Conservation (phyloP, 2,888 invertebrate species). For the Gandaritis pyraliata region DNA sequence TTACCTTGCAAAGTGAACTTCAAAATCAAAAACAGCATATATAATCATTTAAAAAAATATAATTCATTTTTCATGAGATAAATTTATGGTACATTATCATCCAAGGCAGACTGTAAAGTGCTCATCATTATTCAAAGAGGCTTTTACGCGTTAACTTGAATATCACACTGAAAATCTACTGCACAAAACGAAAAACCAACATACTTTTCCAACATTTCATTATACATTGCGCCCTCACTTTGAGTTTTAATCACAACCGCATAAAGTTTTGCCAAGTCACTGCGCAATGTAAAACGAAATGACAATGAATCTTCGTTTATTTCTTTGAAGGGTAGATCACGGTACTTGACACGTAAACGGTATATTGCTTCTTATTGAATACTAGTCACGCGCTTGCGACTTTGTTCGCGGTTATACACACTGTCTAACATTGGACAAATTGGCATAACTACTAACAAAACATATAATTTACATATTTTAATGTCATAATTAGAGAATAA, state of each 20-base stretch:
- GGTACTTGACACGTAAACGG: conserved; percentile 29
- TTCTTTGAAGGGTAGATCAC: neutral
- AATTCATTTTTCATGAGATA: conserved; percentile 3
- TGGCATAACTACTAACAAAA: too few relatives aligned
- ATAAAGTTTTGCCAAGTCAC: too few relatives aligned
- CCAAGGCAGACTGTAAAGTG: conserved; percentile 52
- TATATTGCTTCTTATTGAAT: conserved; percentile 25
- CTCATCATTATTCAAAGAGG: conserved; percentile 61
- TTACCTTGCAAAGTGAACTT: neutral
- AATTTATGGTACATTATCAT: conserved; percentile 17
- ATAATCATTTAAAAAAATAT: neutral
- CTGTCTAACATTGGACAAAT: too few relatives aligned
- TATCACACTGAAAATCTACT: conserved; percentile 19
- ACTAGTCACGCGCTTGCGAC: conserved; percentile 2
- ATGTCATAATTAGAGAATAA: too few relatives aligned
- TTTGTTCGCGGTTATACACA: neutral
- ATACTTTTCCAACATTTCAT: too few relatives aligned
- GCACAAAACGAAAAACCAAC: too few relatives aligned
- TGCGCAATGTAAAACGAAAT: too few relatives aligned
- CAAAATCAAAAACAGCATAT: neutral
- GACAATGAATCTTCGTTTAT: too few relatives aligned
- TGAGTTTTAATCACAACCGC: too few relatives aligned
- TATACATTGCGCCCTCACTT: too few relatives aligned
- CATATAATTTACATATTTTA: too few relatives aligned
- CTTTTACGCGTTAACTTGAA: conserved; percentile 48